Percentiles rank a stretch among this genome's conserved stretches.
Evolutionary conservation across 2,888 invertebrate species (phyloP).

Genomic region (Drosophila monieri): DNA sequence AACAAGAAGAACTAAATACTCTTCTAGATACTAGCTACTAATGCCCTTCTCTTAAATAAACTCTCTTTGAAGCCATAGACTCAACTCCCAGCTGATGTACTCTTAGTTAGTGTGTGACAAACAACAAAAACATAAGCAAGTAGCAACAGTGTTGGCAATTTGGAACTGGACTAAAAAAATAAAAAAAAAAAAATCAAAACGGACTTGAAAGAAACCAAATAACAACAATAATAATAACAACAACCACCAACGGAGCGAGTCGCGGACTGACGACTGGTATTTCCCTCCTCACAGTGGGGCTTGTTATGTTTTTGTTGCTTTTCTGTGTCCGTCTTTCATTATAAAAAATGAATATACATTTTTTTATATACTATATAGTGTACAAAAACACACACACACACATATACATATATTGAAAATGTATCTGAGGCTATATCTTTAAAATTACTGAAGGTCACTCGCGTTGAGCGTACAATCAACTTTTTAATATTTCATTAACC

Average conservation of each 20-base stretch:
- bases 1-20: too few species aligned
- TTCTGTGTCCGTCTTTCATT: constrained; percentile 50
- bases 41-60: too few species aligned
- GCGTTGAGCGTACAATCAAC: constrained; percentile 76
- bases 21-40: too few species aligned
- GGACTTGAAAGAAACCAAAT: constrained; percentile 61
- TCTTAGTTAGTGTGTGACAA: constrained; percentile 6
- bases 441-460: constrained; percentile 72
- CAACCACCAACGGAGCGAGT: constrained; percentile 29
- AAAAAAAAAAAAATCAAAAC: constrained; percentile 47
- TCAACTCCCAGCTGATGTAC: background rate
- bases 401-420: constrained; percentile 3
- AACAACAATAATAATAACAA: constrained; percentile 36
- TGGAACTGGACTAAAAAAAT: constrained; percentile 75
- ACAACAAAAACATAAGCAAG: constrained; percentile 21
- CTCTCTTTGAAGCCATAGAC: too few species aligned
- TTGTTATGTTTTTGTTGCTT: constrained; percentile 40
- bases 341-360: constrained; percentile 58
- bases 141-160: constrained; percentile 62
- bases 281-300: constrained; percentile 54
- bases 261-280: constrained; percentile 60
- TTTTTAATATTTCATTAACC: constrained; percentile 59
- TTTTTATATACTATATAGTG: constrained; percentile 29
- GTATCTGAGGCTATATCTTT: constrained; percentile 64
- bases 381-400: constrained; percentile 23